Percentiles rank a stretch among this genome's conserved stretches.
phyloP scores from a whole-genome alignment of 2,797 vertebrate species.

The Anolis apletophallus region DNA sequence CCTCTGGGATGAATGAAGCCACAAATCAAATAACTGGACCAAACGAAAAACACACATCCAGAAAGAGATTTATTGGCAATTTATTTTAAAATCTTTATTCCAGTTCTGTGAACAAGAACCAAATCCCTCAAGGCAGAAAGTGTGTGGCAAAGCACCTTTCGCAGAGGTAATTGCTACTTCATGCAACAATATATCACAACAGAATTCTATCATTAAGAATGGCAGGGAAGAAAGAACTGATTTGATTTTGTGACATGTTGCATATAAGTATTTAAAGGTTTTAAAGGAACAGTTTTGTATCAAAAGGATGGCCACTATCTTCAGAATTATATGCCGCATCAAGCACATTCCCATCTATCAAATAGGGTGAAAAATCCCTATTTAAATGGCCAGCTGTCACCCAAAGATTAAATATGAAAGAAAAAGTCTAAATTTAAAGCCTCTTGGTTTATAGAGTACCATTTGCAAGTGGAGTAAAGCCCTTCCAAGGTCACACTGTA shows the following conservation, averaged over 20 bases:
- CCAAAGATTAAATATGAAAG: neutral
- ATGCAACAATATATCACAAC: neutral
- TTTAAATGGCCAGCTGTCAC: neutral
- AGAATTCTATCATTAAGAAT: neutral
- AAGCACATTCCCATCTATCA: neutral
- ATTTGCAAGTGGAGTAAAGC: neutral
- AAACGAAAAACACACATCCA: neutral
- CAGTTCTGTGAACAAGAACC: neutral
- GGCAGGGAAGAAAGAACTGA: neutral
- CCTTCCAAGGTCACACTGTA: neutral
- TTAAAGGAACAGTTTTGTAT: neutral
- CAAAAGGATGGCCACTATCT: neutral
- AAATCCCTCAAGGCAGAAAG: neutral
- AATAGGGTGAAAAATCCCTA: neutral
- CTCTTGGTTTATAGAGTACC: neutral
- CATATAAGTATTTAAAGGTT: neutral
- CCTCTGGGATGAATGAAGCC: neutral
- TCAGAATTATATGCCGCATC: neutral
- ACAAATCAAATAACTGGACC: neutral
- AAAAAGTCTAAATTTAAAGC: neutral
- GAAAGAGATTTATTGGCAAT: neutral
- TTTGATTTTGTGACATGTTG: neutral
- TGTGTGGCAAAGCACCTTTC: neutral
- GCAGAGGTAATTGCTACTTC: neutral
- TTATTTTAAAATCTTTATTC: slow-evolving; percentile 9